Percentiles rank a stretch among this genome's conserved stretches.
phyloP scores from a whole-genome alignment of 2,888 invertebrate species.

The Polydrusus cervinus region DNA sequence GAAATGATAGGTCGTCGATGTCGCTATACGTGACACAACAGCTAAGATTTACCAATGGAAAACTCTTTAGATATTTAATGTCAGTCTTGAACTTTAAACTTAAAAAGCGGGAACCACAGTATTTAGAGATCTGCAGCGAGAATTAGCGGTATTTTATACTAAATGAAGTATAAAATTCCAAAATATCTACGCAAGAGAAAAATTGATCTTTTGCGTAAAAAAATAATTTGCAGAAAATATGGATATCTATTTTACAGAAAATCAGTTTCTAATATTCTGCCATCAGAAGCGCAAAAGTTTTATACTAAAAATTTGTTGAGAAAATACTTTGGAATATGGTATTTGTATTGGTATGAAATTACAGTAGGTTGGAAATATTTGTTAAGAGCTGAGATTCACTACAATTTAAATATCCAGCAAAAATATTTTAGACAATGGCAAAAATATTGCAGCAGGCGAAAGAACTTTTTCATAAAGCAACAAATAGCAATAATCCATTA shows the following conservation, averaged over 20 bases:
- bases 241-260: conserved; percentile 62
- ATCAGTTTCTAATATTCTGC: conserved; percentile 60
- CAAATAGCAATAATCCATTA: conserved; percentile 58
- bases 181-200: conserved; percentile 59
- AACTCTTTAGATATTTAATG: no score
- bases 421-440: conserved; percentile 28
- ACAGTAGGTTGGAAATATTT: conserved; percentile 62
- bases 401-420: conserved; percentile 58
- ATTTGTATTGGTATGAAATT: conserved; percentile 60
- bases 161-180: conserved; percentile 50
- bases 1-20: no score
- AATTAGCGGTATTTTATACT: no score
- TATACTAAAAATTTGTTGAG: conserved; percentile 53
- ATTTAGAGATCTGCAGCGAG: no score
- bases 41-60: no score
- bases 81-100: no score
- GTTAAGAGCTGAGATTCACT: conserved; percentile 62
- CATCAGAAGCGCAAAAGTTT: conserved; percentile 59
- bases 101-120: no score
- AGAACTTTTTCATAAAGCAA: conserved; percentile 55
- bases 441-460: conserved; percentile 18
- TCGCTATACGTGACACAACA: no score
- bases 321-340: conserved; percentile 58
- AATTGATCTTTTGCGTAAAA: conserved; percentile 57
- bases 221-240: conserved; percentile 62